These are phyloP conservation scores for Craseonycteris thonglongyai DNA, from an alignment of 2,113 vertebrate species.

Conservation along the genomic window DNA sequence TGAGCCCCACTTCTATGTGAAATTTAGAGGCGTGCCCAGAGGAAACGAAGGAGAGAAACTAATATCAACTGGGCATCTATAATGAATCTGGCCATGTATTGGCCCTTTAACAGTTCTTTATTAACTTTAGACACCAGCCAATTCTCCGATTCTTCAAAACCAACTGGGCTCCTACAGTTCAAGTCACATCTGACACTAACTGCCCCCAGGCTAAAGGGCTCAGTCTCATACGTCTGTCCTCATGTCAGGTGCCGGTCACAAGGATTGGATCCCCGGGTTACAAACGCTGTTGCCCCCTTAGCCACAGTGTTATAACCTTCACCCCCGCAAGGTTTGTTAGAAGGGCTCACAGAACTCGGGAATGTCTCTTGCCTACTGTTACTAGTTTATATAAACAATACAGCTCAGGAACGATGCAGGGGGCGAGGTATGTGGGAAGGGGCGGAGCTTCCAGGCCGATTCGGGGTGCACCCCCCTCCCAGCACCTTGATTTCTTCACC, in stretches of 20 bases:
- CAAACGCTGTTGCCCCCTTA: not conserved
- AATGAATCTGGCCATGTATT: not conserved
- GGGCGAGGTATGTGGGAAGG: not conserved
- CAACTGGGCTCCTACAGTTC: not conserved
- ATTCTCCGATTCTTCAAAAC: not conserved
- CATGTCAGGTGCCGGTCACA: too few relatives aligned
- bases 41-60: not conserved
- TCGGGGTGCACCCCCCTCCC: not conserved
- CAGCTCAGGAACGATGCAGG: not conserved
- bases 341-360: not conserved
- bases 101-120: not conserved
- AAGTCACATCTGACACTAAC: not conserved
- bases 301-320: not conserved
- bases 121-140: not conserved
- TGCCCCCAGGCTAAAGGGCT: not conserved
- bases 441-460: rapidly evolving
- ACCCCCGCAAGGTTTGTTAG: not conserved
- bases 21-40: not conserved
- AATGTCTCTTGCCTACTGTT: too few relatives aligned
- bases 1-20: not conserved
- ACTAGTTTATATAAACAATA: not conserved
- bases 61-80: not conserved
- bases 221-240: not conserved
- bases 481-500: not conserved
- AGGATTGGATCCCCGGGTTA: not conserved